Conservation (phyloP, 2,113 vertebrate genomes). For the Passer montanus region DNA sequence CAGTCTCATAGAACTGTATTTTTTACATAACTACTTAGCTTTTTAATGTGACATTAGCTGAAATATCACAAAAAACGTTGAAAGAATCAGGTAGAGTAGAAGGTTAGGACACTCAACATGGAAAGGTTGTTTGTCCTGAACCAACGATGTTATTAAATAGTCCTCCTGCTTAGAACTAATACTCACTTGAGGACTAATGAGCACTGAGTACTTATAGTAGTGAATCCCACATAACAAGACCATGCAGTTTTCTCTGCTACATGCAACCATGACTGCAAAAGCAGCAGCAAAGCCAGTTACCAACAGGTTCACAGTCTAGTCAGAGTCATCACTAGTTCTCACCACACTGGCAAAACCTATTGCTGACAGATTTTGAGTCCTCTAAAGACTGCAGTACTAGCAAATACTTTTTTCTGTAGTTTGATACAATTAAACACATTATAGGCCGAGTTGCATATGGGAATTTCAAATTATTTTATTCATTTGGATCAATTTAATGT, state of each 20-base stretch:
- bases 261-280: background rate
- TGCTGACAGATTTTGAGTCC: background rate
- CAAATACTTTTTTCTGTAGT: background rate
- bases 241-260: background rate
- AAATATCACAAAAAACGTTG: background rate
- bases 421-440: background rate
- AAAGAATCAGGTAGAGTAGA: background rate
- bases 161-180: background rate
- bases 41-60: background rate
- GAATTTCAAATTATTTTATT: background rate
- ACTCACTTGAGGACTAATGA: background rate
- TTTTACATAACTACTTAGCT: background rate
- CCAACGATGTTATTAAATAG: background rate
- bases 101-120: background rate
- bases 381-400: background rate
- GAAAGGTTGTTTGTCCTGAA: background rate
- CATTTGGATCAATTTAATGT: background rate
- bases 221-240: background rate
- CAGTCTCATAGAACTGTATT: background rate
- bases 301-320: background rate
- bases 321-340: background rate
- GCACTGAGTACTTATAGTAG: fast-evolving
- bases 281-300: background rate
- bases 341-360: background rate
- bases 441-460: background rate